phyloP scores from a whole-genome alignment of 1,140 invertebrate species.

The fruit fly (Drosophila melanogaster) region Release_6_plus_ISO1_MT NC_004354.4:5658001-5658500 shows the following conservation, averaged over 20 bases:
- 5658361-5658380: conserved; percentile 21
- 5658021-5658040: neutral
- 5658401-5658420: neutral
- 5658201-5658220: neutral
- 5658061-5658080: neutral
- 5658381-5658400: conserved; percentile 4
- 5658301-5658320: conserved; percentile 6
- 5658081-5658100: conserved; percentile 57
- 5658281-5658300: conserved; percentile 53
- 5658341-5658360: conserved; percentile 4
- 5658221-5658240: conserved; percentile 71
- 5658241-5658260: conserved; percentile 73
- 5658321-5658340: conserved; percentile 72
- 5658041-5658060: too few relatives aligned
- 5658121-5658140: conserved; percentile 69
- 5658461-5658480: neutral
- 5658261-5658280: conserved; percentile 72
- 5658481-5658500: conserved; percentile 3
- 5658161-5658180: conserved; percentile 4
- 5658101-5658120: neutral
- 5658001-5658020: neutral
- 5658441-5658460: conserved; percentile 11
- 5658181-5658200: conserved; percentile 12
- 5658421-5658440: neutral
- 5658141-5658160: conserved; percentile 49